These are phyloP conservation scores for Lagocephalus sceleratus DNA, from an alignment of 2,797 vertebrate species.

Conservation along the genomic window DNA sequence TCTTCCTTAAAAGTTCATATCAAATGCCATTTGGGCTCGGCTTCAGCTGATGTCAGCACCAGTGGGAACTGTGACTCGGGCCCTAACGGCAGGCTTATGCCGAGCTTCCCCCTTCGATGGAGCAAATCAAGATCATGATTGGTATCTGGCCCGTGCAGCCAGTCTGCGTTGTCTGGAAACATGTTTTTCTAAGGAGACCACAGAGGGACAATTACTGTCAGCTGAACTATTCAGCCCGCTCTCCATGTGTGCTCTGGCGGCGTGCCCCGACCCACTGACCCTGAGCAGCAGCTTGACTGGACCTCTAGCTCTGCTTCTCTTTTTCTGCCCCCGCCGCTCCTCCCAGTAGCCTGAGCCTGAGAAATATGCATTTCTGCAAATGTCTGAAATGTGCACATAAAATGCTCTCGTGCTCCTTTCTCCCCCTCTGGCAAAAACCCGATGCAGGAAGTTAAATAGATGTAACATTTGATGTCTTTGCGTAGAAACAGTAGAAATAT, in stretches of 20 bases:
- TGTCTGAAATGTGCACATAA: slow-evolving; percentile 17
- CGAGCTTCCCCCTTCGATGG: slow-evolving; percentile 48
- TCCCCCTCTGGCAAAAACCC: slow-evolving; percentile 37
- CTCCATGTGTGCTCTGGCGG: slow-evolving; percentile 73
- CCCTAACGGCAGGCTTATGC: slow-evolving; percentile 53
- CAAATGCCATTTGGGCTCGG: slow-evolving; percentile 16
- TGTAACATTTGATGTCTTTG: slow-evolving; percentile 57
- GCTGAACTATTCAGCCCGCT: slow-evolving; percentile 67
- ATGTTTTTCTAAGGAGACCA: slow-evolving; percentile 71
- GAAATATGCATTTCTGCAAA: slow-evolving; percentile 30
- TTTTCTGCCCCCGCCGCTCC: slow-evolving; percentile 4
- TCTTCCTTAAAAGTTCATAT: too few relatives aligned
- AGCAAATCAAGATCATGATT: slow-evolving; percentile 72
- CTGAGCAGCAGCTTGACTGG: slow-evolving; percentile 58
- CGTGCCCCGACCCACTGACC: slow-evolving; percentile 70
- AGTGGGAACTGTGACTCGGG: slow-evolving; percentile 56
- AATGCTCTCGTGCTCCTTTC: slow-evolving; percentile 23
- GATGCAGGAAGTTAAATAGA: slow-evolving; percentile 34
- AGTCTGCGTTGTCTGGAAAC: slow-evolving; percentile 63
- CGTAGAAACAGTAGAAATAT: slow-evolving; percentile 46
- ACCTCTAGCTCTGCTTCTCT: slow-evolving; percentile 40
- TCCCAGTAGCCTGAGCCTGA: slow-evolving; percentile 15
- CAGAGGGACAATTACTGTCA: slow-evolving; percentile 73
- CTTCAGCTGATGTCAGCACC: slow-evolving; percentile 45
- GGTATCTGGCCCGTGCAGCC: slow-evolving; percentile 67